phyloP scores from a whole-genome alignment of 2,888 invertebrate genomes.

The Cheilosia grossa region DNA sequence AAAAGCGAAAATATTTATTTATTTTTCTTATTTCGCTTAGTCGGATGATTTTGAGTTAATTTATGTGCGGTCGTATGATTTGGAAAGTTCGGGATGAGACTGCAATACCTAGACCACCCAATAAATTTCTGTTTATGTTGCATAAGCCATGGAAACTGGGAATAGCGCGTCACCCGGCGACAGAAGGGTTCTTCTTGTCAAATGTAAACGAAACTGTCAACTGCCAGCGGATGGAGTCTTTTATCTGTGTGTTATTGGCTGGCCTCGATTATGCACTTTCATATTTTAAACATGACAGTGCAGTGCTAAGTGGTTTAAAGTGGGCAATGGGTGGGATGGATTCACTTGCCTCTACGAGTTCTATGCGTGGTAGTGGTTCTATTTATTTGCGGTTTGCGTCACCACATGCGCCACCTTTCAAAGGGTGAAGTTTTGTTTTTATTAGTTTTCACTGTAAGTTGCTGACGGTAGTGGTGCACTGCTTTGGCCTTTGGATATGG shows the following conservation, averaged over 20 bases:
- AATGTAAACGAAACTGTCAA: background rate
- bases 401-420: constrained; percentile 9
- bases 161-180: background rate
- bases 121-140: background rate
- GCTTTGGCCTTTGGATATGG: background rate
- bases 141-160: background rate
- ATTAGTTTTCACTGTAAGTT: constrained; percentile 4
- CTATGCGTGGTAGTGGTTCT: background rate
- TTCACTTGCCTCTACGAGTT: background rate
- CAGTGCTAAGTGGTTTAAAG: background rate
- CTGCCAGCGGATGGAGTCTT: background rate
- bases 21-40: constrained; percentile 6
- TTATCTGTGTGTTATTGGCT: background rate
- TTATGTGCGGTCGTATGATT: constrained; percentile 17
- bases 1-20: background rate
- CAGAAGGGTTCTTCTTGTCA: background rate
- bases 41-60: constrained; percentile 32
- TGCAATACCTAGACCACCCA: background rate
- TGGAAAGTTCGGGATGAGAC: background rate
- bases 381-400: constrained; percentile 35
- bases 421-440: constrained; percentile 18
- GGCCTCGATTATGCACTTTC: constrained; percentile 1
- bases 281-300: background rate
- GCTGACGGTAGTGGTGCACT: background rate
- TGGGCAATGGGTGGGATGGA: background rate